Evolutionary conservation across 2,113 vertebrate species (phyloP), one percentile per base, ranked within the genome.

Genomic region (Cryptomyrus ogoouensis): DNA sequence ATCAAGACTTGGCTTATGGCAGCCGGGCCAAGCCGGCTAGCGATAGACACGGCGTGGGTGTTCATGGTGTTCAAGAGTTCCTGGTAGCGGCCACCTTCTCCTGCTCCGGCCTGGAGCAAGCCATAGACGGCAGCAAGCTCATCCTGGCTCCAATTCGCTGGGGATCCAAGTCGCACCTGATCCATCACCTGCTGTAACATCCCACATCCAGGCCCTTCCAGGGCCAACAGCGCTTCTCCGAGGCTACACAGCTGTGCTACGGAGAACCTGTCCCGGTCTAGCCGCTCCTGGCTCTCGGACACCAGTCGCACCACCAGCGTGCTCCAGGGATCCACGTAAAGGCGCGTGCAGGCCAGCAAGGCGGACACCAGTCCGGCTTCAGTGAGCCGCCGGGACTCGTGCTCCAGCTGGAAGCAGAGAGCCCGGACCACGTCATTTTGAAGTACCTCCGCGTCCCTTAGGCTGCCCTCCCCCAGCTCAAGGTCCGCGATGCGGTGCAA

Each of bases 401-500:
- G 93, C 92, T 97, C 97, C 88, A 98, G 93, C 74, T 93, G 96
- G 52, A 95, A 94, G 91, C 97, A 99, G 4, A 98, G 89, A 0
- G 95, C 94, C 83, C 92, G 95, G 85, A 99, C 95, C 84, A 92
- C 24, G 1, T 93, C 89, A 3, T 95, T 94, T 44, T 96, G 95
- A 53, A 98, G 91, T 4, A 98, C 58, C 2, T 17, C 88, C 0
- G 95, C 95, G 24, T 96, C 94, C 50, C 91, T 94, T n/a, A 96
- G 92, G 0, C 91, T 89, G 0, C 0, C 13, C 0, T 90, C 93
- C 12, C 92, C 94, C 35, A 90, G 92, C 90, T 96, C 97, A 89
- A 98, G 42, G 89, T 98, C 96, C 35, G 96, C 97, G 87, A 99
- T 94, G n/a, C 94, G 95, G 77, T 95, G 96, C 21, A 99, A 94